These are phyloP conservation scores for Pavo muticus DNA, from an alignment of 2,113 vertebrate species.

Conservation along the genomic window DNA sequence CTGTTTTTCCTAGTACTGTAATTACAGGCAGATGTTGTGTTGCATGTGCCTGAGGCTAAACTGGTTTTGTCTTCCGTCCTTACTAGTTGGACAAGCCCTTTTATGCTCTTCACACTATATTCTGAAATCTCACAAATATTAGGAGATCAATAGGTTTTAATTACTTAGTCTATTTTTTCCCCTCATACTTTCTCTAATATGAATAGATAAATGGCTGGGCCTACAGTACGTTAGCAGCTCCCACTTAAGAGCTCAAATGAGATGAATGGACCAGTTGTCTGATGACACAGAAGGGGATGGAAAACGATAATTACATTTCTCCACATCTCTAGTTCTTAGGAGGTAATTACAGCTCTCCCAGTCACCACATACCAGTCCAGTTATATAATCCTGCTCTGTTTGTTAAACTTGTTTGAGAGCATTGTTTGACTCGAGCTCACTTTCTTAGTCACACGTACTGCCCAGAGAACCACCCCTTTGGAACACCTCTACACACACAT, in stretches of 20 bases:
- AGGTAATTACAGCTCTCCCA: conserved; percentile 35
- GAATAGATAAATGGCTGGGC: not conserved
- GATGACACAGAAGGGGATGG: conserved; percentile 17
- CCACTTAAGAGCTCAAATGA: conserved; percentile 19
- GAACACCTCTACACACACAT: not conserved
- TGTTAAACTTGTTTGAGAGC: conserved; percentile 65
- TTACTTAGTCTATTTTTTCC: not conserved
- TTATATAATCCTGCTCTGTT: conserved; percentile 63
- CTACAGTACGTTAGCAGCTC: not conserved
- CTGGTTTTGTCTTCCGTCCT: not conserved
- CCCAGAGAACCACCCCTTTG: conserved; percentile 12
- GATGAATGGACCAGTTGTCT: not conserved
- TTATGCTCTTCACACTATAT: not conserved
- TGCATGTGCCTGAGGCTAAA: not conserved
- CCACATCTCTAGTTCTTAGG: conserved; percentile 6
- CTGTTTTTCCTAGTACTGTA: not conserved
- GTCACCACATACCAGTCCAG: conserved; percentile 36
- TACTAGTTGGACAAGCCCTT: not conserved
- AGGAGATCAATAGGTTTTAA: not conserved
- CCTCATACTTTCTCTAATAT: not conserved
- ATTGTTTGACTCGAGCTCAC: not conserved
- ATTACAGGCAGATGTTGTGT: not conserved
- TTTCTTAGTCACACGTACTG: conserved; percentile 30
- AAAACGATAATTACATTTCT: conserved; percentile 60
- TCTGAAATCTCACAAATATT: not conserved